Conservation (phyloP, 2,888 invertebrate genomes). For the Stenichneumon culpator region DNA sequence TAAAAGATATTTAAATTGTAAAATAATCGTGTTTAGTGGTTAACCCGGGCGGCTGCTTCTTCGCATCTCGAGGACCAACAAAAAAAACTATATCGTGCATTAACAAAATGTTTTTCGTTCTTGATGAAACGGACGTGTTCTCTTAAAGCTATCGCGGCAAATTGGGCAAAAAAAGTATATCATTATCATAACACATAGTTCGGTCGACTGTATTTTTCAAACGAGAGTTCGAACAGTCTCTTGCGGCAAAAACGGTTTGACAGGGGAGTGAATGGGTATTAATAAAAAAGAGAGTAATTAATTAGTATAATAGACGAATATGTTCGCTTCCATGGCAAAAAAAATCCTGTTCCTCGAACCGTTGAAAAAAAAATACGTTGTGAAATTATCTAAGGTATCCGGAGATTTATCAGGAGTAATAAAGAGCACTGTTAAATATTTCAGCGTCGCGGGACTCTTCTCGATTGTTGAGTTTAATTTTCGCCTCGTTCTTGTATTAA, state of each 20-base stretch:
- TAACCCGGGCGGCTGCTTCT: constrained; percentile 32
- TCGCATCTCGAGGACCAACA: constrained; percentile 62
- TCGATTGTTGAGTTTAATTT: constrained; percentile 55
- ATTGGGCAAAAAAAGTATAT: constrained; percentile 17
- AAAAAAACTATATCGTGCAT: constrained; percentile 33
- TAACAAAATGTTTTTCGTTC: constrained; percentile 24
- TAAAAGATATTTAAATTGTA: constrained; percentile 48
- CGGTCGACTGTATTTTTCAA: constrained; percentile 52
- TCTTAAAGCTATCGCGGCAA: constrained; percentile 21
- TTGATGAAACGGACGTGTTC: constrained; percentile 36
- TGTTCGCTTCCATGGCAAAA: constrained; percentile 58
- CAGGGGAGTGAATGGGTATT: constrained; percentile 35
- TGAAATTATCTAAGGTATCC: constrained; percentile 40
- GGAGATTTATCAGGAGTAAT: constrained; percentile 48
- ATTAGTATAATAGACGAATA: constrained; percentile 50
- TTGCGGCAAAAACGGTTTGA: constrained; percentile 21
- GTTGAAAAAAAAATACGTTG: constrained; percentile 21
- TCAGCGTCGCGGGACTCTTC: constrained; percentile 43
- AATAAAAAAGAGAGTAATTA: constrained; percentile 30
- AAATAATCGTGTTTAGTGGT: constrained; percentile 48
- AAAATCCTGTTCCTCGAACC: constrained; percentile 36
- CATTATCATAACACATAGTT: constrained; percentile 33
- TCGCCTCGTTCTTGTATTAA: constrained; percentile 26
- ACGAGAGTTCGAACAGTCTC: constrained; percentile 27
- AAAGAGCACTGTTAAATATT: constrained; percentile 53